phyloP scores from a whole-genome alignment of 2,888 invertebrate species.

The Lasioglossum zephyrum region DNA sequence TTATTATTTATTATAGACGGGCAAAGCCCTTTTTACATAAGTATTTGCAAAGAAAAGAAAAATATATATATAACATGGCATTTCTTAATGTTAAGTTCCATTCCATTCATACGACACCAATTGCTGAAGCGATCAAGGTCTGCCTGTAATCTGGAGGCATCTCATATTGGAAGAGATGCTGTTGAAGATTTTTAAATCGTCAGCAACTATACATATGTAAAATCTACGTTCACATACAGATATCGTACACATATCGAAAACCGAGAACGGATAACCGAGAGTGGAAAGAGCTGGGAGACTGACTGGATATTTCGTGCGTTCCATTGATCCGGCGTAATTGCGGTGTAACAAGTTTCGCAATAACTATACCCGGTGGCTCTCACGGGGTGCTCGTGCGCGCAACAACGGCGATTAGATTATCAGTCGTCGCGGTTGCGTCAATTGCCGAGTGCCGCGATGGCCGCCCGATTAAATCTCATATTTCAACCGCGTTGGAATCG shows the following conservation, averaged over 20 bases:
- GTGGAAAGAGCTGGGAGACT: background rate
- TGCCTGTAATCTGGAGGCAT: too few relatives aligned
- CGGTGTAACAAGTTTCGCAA: conserved; percentile 55
- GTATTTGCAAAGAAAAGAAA: too few relatives aligned
- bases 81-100: too few relatives aligned
- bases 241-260: background rate
- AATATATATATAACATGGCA: too few relatives aligned
- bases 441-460: conserved; percentile 17
- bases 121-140: too few relatives aligned
- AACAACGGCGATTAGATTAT: conserved; percentile 42
- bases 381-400: background rate
- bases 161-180: too few relatives aligned
- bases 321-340: conserved; percentile 53
- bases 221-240: background rate
- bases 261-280: background rate
- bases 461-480: conserved; percentile 37
- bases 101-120: too few relatives aligned
- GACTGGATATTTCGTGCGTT: conserved; percentile 34
- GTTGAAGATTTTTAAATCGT: too few relatives aligned
- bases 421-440: conserved; percentile 28
- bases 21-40: too few relatives aligned
- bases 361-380: conserved; percentile 21
- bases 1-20: too few relatives aligned
- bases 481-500: conserved; percentile 14
- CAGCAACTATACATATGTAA: background rate